Evolutionary conservation across 2,113 vertebrate species (phyloP), one percentile per base, ranked within the genome.

Genomic region (Nannospalax galili): DNA sequence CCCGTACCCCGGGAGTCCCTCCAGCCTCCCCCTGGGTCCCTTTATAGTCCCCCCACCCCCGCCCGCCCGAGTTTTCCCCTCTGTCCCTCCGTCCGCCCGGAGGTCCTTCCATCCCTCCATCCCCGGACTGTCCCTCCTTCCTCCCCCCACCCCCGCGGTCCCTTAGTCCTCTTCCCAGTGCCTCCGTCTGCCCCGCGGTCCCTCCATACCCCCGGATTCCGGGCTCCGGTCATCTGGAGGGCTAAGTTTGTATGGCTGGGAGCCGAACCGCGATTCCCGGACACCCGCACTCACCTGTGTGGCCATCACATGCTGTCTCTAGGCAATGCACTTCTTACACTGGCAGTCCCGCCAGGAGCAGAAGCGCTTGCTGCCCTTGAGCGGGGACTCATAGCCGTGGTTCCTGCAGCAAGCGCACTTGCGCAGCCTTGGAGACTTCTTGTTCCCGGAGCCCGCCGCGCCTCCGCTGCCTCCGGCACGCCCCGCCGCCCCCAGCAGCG

Each of bases 301-400:
- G 65, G 99, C 99, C 99, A 99, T 99, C 52, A 99, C 99, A 70
- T 99, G 98, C 98, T 99, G 99, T 70, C 99, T 97, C 97, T 99
- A 99, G 0, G 99, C 98, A 64, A 99, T n/a, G 95, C 99, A 99
- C 74, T 99, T 99, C 87, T 98, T 98, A 92, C 99, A 99, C 94
- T 99, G 98, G 96, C 99, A 99, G 45, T 99, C 99, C 45, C 98
- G 98, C 99, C 99, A 99, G 98, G 98, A 98, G 98, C 99, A 99
- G 97, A 99, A 99, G 32, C 99, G 98, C 95, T 99, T 99, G 98
- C 99, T 99, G 28, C 99, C 99, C 97, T 99, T 99, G 87, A 99
- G 98, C 0, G 98, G 98, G 26, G 99, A 99, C 28, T 99, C 98
- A 56, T 98, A 99, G n/a, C 85, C 99, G 96, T 99, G 99, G 97